Conservation (phyloP, 2,797 vertebrate genomes). For the Champsocephalus gunnari region DNA sequence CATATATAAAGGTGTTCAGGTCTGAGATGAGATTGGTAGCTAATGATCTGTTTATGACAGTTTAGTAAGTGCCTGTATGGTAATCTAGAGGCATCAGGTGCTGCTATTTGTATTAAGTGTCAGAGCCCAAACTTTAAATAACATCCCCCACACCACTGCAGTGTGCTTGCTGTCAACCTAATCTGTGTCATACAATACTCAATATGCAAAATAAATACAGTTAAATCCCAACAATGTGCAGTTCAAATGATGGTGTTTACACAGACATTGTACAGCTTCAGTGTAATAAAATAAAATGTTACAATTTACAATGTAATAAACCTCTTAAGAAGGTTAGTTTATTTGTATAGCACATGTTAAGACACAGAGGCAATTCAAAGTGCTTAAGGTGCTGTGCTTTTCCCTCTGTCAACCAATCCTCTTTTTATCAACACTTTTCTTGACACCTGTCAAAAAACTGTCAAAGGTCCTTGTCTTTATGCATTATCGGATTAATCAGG, state of each 20-base stretch:
- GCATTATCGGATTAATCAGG: no score
- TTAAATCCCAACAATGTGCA: background rate
- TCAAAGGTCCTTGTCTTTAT: no score
- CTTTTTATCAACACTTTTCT: background rate
- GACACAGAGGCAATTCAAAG: no score
- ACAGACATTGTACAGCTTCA: background rate
- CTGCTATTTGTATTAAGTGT: conserved; percentile 4
- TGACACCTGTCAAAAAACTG: no score
- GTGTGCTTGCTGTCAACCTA: background rate
- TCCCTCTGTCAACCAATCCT: no score
- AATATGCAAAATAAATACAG: background rate
- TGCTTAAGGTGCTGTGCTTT: background rate
- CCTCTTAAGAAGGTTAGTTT: background rate
- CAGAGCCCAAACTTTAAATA: background rate
- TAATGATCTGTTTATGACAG: conserved; percentile 20
- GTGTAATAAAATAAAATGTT: background rate
- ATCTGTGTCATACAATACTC: background rate
- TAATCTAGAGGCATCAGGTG: background rate
- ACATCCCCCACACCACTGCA: background rate
- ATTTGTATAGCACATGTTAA: no score
- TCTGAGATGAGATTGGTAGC: background rate
- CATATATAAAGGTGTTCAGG: conserved; percentile 28
- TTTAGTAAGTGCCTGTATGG: background rate
- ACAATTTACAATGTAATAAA: background rate
- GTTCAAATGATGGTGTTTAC: background rate